These are phyloP conservation scores for Alcedo quadribrachys DNA, from an alignment of 2,797 vertebrate genomes.

Conservation along the genomic window DNA sequence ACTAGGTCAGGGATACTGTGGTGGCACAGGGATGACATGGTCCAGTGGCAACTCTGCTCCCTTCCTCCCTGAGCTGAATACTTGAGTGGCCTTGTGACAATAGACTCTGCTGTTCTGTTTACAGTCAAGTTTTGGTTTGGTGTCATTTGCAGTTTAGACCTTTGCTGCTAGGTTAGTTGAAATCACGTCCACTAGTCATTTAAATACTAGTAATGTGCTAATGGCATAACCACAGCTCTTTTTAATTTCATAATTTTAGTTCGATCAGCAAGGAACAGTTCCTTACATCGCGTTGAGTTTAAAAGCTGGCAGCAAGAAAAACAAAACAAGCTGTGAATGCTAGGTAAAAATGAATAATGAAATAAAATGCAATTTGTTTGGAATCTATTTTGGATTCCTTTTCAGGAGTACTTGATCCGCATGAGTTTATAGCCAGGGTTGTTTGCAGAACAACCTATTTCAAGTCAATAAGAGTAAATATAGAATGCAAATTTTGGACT, in stretches of 20 bases:
- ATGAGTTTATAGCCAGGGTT: not conserved
- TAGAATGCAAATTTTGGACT: not conserved
- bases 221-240: not conserved
- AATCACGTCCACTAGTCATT: not conserved
- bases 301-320: not conserved
- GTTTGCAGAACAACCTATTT: not conserved
- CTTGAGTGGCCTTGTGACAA: not conserved
- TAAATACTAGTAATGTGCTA: not conserved
- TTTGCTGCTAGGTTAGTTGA: not conserved
- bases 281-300: not conserved
- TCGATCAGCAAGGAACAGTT: not conserved
- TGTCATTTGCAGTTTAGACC: not conserved
- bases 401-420: not conserved
- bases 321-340: too few relatives aligned
- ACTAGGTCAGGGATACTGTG: not conserved
- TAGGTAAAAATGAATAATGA: not conserved
- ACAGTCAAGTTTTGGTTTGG: not conserved
- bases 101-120: not conserved
- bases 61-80: not conserved
- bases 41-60: not conserved
- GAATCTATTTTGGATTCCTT: not conserved
- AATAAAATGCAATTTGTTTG: not conserved
- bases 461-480: not conserved
- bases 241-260: not conserved
- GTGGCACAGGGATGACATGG: not conserved